Conservation (phyloP, 2,113 vertebrate genomes). For the Neodontobutis hainanensis region DNA sequence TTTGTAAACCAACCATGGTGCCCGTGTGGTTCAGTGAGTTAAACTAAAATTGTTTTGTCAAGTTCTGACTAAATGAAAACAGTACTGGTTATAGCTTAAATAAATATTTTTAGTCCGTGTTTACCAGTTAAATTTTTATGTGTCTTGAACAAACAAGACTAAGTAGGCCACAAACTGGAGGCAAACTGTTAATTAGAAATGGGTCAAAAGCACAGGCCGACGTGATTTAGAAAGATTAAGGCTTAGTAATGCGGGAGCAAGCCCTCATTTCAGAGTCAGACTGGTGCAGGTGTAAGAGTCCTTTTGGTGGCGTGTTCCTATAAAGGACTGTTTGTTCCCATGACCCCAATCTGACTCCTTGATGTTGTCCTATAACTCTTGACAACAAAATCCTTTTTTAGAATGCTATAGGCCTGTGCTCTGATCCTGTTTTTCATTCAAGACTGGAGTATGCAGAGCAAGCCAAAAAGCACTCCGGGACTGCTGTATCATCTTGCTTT, state of each 20-base stretch:
- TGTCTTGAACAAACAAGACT: too few species aligned
- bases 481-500: constrained; percentile 21
- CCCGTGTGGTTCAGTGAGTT: neutral
- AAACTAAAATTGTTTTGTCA: neutral
- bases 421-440: constrained; percentile 34
- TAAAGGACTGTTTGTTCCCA: constrained; percentile 9
- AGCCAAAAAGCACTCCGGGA: constrained; percentile 29
- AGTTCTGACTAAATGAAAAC: too few species aligned
- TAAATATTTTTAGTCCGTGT: too few species aligned
- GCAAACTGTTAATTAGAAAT: constrained; percentile 7
- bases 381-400: neutral
- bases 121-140: too few species aligned
- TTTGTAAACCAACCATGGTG: too few species aligned
- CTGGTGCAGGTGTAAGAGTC: neutral
- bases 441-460: constrained; percentile 20
- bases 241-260: neutral
- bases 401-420: constrained; percentile 5
- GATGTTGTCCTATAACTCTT: neutral
- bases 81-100: too few species aligned
- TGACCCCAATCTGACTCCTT: constrained; percentile 4
- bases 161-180: neutral
- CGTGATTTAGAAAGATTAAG: neutral
- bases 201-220: neutral
- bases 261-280: neutral
- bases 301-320: neutral